Evolutionary conservation across 2,888 invertebrate species (phyloP).

Genomic region (Hymenopus coronatus): DNA sequence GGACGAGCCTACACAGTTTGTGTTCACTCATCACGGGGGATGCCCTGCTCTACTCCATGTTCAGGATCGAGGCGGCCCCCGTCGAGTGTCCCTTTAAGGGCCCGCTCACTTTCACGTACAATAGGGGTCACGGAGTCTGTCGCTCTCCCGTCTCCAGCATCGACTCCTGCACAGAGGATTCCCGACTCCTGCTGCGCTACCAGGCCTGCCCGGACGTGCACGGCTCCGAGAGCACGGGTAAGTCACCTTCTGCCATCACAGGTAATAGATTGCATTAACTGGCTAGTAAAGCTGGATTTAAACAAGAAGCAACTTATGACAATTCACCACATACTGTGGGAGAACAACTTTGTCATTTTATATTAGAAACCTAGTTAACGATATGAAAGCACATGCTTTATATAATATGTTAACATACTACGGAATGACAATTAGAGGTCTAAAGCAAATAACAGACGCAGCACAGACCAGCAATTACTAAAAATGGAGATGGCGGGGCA

Average conservation of each 20-base stretch:
- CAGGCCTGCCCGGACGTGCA: conserved; percentile 91
- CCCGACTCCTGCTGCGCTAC: conserved; percentile 82
- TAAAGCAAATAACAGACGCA: too few species aligned
- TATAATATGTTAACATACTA: too few species aligned
- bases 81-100: conserved; percentile 87
- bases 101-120: conserved; percentile 91
- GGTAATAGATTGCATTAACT: too few species aligned
- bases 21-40: conserved; percentile 88
- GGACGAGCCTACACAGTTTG: conserved; percentile 73
- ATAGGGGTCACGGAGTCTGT: conserved; percentile 87
- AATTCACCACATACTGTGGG: too few species aligned
- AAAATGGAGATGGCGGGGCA: too few species aligned
- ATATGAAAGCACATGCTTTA: too few species aligned
- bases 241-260: conserved; percentile 37
- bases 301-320: too few species aligned
- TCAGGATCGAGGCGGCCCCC: conserved; percentile 81
- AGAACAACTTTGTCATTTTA: too few species aligned
- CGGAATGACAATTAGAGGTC: too few species aligned
- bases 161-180: conserved; percentile 92
- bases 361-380: too few species aligned
- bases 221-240: conserved; percentile 88
- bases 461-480: too few species aligned
- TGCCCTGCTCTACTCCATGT: conserved; percentile 84
- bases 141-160: conserved; percentile 85
- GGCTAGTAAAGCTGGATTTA: too few species aligned